phyloP scores from a whole-genome alignment of 2,888 invertebrate genomes.

The Ctenicera cuprea region DNA sequence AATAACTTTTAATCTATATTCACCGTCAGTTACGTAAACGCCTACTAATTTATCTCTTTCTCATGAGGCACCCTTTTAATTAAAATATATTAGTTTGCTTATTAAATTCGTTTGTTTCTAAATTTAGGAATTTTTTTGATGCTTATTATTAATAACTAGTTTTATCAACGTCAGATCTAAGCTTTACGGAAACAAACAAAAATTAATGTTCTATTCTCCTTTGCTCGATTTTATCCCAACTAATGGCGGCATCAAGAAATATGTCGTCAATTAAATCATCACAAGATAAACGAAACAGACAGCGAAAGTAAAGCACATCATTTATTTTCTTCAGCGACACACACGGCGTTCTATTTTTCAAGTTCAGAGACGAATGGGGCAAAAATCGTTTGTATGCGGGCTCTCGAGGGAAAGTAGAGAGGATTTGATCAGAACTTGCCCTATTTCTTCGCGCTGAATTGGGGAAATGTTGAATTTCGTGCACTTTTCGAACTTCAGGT shows the following conservation, averaged over 20 bases:
- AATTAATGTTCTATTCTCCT: constrained; percentile 11
- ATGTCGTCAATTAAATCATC: constrained; percentile 37
- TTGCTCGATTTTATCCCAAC: neutral
- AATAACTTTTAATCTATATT: too few relatives aligned
- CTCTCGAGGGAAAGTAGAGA: constrained; percentile 45
- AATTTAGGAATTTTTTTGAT: too few relatives aligned
- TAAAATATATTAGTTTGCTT: too few relatives aligned
- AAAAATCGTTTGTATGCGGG: constrained; percentile 50
- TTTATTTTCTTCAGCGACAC: constrained; percentile 45
- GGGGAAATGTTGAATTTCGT: constrained; percentile 45
- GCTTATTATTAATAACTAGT: too few relatives aligned
- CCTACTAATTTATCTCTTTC: too few relatives aligned
- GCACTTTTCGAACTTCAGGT: constrained; percentile 45
- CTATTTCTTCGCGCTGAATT: constrained; percentile 48
- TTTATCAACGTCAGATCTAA: too few relatives aligned
- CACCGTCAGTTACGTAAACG: too few relatives aligned
- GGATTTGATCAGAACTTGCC: constrained; percentile 53
- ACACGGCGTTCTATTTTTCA: constrained; percentile 50
- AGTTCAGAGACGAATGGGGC: constrained; percentile 42
- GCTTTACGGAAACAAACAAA: neutral
- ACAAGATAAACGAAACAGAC: constrained; percentile 37
- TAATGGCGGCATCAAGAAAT: constrained; percentile 27
- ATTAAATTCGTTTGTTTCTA: too few relatives aligned
- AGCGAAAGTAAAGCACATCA: constrained; percentile 36
- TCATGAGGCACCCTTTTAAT: too few relatives aligned